Base-by-base conservation (phyloP, 2,797 vertebrate genomes). In the Mallotus villosus region DNA sequence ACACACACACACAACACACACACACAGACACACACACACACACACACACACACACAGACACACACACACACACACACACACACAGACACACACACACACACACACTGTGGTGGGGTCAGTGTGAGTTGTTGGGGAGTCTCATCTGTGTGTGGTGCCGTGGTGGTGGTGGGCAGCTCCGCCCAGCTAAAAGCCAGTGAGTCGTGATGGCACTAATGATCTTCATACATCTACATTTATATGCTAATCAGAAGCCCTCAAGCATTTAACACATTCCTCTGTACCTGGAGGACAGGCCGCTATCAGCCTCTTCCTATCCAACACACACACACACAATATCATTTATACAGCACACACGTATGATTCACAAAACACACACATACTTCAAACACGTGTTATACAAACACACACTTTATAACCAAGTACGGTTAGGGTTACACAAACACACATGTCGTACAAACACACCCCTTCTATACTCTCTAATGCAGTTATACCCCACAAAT, bases 161-260 rank as follows among this genome's bases (percentile, higher is more conserved):
- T 41, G 37, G 37, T 41, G 8, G 37, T 41, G 1, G 9, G 37
- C 6, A 41, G 6, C 37, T 41, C 37, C 37, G 37, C 93, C 93
- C 86, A 93, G 92, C 92, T 92, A 92, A 94, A 94, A 92, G 86
- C 90, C 92, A 91, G 85, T 90, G 92, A 87, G 78, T 91, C 90
- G 90, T 89, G 90, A 93, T 93, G 92, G 87, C 85, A 84, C 84
- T 91, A 77, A 88, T 89, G 91, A 94, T 93, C 93, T 93, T 83
- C 84, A 91, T 91, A 91, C 87, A 86, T 92, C 91, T 92, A 92
- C 91, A 93, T 94, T 90, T 93, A 91, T 90, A 93, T 93, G 93
- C 91, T 92, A 92, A 94, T 92, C 84, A 84, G 87, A 88, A 21
- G 84, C 90, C 89, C 85, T 87, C 84, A 86, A 84, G 87, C 90